Evolutionary conservation across 2,113 vertebrate species (phyloP).

Genomic region (Peromyscus leucopus): DNA sequence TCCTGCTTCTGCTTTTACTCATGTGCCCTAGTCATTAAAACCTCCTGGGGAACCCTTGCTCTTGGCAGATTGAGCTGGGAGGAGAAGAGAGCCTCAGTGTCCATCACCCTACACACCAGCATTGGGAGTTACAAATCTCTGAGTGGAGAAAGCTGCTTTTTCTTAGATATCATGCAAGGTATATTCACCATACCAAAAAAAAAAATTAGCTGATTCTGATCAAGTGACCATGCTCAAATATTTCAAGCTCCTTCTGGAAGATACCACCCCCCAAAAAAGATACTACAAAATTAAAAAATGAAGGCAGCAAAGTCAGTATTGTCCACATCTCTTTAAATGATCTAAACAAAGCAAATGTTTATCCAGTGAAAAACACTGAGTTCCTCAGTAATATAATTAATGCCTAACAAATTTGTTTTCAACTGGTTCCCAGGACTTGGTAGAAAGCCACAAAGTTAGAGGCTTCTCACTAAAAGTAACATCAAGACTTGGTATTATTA

Average conservation of each 20-base stretch:
- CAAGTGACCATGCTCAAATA: background rate
- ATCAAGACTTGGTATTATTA: background rate
- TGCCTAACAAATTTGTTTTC: background rate
- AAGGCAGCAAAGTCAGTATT: background rate
- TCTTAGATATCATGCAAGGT: background rate
- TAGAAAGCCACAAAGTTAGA: background rate
- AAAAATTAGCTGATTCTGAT: background rate
- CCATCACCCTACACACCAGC: background rate
- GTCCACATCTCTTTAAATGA: background rate
- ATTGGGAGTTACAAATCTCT: slow-evolving; percentile 10
- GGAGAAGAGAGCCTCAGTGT: slow-evolving; percentile 33
- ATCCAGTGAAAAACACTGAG: background rate
- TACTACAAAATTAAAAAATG: background rate
- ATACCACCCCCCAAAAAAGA: background rate
- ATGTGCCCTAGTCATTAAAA: slow-evolving; percentile 64
- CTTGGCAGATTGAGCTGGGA: background rate
- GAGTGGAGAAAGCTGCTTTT: background rate
- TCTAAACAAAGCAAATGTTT: slow-evolving; percentile 21
- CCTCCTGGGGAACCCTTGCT: slow-evolving; percentile 26
- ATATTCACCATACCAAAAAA: background rate
- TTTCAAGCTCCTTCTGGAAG: slow-evolving; percentile 16
- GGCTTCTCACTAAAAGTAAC: slow-evolving; percentile 5
- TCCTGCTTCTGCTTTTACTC: slow-evolving; percentile 54
- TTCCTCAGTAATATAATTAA: background rate
- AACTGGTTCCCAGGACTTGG: background rate